These are phyloP conservation scores for Fragum sueziense DNA, from an alignment of 2,888 invertebrate species.

Conservation along the genomic window DNA sequence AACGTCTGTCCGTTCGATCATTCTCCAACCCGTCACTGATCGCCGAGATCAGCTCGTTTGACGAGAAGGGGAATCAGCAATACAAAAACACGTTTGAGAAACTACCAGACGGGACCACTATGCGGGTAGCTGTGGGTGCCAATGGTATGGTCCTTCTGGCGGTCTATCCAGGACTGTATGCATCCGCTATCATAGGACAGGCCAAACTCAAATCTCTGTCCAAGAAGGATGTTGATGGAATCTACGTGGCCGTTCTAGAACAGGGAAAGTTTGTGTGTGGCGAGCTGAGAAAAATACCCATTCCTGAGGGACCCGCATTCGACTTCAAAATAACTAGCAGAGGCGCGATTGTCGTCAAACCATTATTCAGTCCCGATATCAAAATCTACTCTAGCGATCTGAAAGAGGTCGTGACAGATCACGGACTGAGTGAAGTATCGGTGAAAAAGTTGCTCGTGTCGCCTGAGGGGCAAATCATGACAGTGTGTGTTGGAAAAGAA, in stretches of 20 bases:
- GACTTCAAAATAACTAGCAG: slow-evolving; percentile 56
- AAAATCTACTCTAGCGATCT: slow-evolving; percentile 39
- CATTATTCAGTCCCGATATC: slow-evolving; percentile 38
- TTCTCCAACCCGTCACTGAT: slow-evolving; percentile 39
- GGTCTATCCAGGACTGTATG: slow-evolving; percentile 55
- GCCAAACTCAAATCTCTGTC: slow-evolving; percentile 50
- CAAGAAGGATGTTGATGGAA: slow-evolving; percentile 55
- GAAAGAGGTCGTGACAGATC: slow-evolving; percentile 43
- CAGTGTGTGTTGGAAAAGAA: slow-evolving; percentile 37
- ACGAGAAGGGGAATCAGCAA: slow-evolving; percentile 49
- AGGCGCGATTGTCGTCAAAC: slow-evolving; percentile 48
- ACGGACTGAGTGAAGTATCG: slow-evolving; percentile 30
- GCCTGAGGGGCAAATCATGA: slow-evolving; percentile 40
- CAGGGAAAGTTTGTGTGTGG: slow-evolving; percentile 55
- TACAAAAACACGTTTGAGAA: slow-evolving; percentile 54
- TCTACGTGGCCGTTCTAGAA: slow-evolving; percentile 56
- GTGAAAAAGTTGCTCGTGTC: slow-evolving; percentile 51
- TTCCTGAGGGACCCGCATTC: slow-evolving; percentile 57
- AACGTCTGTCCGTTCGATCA: slow-evolving; percentile 56
- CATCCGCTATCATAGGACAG: slow-evolving; percentile 53
- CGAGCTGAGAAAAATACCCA: slow-evolving; percentile 54
- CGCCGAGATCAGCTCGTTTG: slow-evolving; percentile 54
- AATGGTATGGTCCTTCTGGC: slow-evolving; percentile 51
- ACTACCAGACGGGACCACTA: slow-evolving; percentile 55
- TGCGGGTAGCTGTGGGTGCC: slow-evolving; percentile 52